These are phyloP conservation scores for Pantherophis alleghaniensis DNA, from an alignment of 2,797 vertebrate genomes.

Conservation along the genomic window DNA sequence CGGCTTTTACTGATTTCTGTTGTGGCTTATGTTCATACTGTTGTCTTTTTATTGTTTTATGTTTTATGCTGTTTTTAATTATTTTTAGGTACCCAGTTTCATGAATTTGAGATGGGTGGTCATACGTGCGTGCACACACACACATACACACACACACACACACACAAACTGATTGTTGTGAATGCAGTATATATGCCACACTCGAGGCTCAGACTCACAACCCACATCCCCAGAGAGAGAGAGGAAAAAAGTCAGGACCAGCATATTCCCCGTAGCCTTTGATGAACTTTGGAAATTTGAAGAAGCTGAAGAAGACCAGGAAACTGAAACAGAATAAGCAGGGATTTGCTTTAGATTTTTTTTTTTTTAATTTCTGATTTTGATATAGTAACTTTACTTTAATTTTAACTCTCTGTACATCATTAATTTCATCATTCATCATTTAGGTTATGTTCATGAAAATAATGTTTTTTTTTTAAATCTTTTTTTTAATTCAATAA, in stretches of 20 bases:
- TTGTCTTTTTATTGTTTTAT: not conserved
- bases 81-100: not conserved
- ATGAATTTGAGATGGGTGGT: not conserved
- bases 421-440: not conserved
- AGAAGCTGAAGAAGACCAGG: not conserved
- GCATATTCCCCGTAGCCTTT: not conserved
- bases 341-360: not conserved
- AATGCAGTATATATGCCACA: not conserved
- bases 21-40: not conserved
- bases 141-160: not conserved
- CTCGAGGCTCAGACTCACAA: not conserved
- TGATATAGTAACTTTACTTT: not conserved
- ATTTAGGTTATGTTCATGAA: not conserved
- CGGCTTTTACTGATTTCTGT: not conserved
- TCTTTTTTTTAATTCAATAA: not conserved
- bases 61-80: too few species aligned
- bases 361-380: not conserved
- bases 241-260: not conserved
- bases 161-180: not conserved
- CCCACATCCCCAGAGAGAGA: not conserved
- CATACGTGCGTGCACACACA: not conserved
- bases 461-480: not conserved
- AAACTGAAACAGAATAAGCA: not conserved
- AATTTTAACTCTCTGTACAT: not conserved
- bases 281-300: not conserved